Evolutionary conservation across 2,797 vertebrate species (phyloP).

Genomic region (Ispidina lecontei): DNA sequence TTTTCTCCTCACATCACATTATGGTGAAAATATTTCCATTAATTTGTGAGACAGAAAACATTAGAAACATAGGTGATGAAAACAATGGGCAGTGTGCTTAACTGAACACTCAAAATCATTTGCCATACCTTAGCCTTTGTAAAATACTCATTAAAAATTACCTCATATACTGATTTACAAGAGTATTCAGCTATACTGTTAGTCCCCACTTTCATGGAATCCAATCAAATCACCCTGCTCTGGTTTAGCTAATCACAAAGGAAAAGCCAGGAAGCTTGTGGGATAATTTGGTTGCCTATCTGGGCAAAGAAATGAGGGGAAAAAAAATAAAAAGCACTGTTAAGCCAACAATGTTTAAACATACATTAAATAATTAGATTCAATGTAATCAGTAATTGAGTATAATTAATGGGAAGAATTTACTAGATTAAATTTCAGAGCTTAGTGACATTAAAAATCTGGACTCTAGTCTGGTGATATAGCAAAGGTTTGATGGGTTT

Average conservation of each 20-base stretch:
- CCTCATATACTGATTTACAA: background rate
- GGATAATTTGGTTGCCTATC: background rate
- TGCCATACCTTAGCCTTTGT: background rate
- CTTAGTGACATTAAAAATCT: too few species aligned
- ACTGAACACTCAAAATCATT: background rate
- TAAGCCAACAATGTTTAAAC: background rate
- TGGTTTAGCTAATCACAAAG: background rate
- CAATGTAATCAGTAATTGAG: too few species aligned
- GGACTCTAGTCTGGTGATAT: too few species aligned
- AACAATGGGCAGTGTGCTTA: background rate
- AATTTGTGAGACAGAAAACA: background rate
- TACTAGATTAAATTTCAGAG: too few species aligned
- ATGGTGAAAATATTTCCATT: background rate
- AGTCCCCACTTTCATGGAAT: background rate
- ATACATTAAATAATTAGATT: background rate
- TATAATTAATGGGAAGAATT: too few species aligned
- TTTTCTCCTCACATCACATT: background rate
- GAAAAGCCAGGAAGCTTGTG: background rate
- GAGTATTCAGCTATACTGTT: background rate
- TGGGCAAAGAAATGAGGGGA: rapidly evolving
- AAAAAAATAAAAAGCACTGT: background rate
- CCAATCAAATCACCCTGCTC: background rate
- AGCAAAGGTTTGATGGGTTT: too few species aligned
- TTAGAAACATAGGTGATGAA: background rate
- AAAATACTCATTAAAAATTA: background rate